Evolutionary conservation across 2,888 invertebrate genomes (phyloP), one percentile per base, ranked within the genome.

Genomic region (Octodonta nipae): DNA sequence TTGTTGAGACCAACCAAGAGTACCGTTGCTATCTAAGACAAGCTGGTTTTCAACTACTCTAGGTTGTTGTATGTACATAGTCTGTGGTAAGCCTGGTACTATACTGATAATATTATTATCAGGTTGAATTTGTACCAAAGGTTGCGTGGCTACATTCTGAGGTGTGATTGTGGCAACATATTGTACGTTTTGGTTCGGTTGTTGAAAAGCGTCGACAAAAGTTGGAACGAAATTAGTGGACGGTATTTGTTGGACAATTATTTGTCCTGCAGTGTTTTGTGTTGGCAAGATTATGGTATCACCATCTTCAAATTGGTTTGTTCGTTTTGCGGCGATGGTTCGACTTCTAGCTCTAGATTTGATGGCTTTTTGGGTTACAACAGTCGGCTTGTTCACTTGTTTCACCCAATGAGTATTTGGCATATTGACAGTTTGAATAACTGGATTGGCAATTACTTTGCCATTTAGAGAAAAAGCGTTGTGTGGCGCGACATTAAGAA

Each of bases 101-200:
- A 61, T 42, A 38, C 58, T 59, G 16, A 61, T 52, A 28, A 59
- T 48, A 41, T 57, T 59, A 36, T 54, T 56, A 29, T 61, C 65
- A 1, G 65, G 59, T 40, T 65, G 65, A 38, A 68, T 63, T 40
- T 67, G 68, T 35, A 68, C 63, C 32, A 68, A 54, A 3, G 54
- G 58, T 33, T 55, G 52, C 34, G 52, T 47, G 13, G 50, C 50
- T 30, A 53, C 46, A 3, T 51, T 42, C 54, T 74, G 75, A 4
- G 75, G 73, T 0, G 73, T 68, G 37, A 78, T 71, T 0, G 81
- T 73, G 6, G 82, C 73, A 27, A 84, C 75, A 47, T 83, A 84
- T 49, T 84, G 84, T 58, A 83, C 66, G 52, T 77, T 78, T 54
- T 77, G 77, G 34, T 75, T 71, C 43, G 75, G 74, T 47, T 78